Evolutionary conservation across 1,140 invertebrate species (phyloP).

Genomic region (Agrypnia vestita): DNA sequence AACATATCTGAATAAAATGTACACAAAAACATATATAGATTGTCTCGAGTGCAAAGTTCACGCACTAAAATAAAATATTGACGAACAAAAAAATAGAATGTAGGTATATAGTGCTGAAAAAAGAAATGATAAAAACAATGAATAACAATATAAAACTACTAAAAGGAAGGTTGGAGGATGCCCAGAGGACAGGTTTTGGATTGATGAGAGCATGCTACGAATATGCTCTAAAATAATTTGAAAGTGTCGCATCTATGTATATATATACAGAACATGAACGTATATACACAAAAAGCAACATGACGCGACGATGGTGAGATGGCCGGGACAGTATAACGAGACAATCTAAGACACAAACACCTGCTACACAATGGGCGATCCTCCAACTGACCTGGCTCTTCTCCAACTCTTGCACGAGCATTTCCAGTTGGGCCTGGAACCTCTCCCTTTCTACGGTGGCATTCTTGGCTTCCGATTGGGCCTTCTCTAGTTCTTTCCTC

Average conservation of each 20-base stretch:
- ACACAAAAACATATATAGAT: slow-evolving; percentile 27
- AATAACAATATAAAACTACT: slow-evolving; percentile 59
- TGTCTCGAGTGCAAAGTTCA: slow-evolving; percentile 43
- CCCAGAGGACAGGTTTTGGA: slow-evolving; percentile 68
- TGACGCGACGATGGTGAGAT: slow-evolving; percentile 37
- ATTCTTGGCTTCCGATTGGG: slow-evolving; percentile 83
- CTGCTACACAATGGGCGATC: slow-evolving; percentile 71
- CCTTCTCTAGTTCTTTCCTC: slow-evolving; percentile 83
- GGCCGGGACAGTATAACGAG: slow-evolving; percentile 49
- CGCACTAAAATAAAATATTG: slow-evolving; percentile 49
- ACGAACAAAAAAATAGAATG: slow-evolving; percentile 49
- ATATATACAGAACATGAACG: slow-evolving; percentile 34
- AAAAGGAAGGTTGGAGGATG: slow-evolving; percentile 75
- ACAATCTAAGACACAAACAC: slow-evolving; percentile 56
- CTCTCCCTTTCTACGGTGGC: slow-evolving; percentile 87
- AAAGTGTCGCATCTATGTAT: slow-evolving; percentile 47
- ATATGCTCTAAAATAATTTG: slow-evolving; percentile 61
- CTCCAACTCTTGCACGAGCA: slow-evolving; percentile 93
- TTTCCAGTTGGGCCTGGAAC: slow-evolving; percentile 92
- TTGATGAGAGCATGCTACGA: slow-evolving; percentile 72
- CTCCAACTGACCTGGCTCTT: slow-evolving; percentile 90
- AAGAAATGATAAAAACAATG: slow-evolving; percentile 54
- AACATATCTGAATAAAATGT: slow-evolving; percentile 20
- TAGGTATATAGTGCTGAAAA: slow-evolving; percentile 60
- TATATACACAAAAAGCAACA: slow-evolving; percentile 49